phyloP scores from a whole-genome alignment of 2,888 invertebrate species.

The Pheosia gnoma region DNA sequence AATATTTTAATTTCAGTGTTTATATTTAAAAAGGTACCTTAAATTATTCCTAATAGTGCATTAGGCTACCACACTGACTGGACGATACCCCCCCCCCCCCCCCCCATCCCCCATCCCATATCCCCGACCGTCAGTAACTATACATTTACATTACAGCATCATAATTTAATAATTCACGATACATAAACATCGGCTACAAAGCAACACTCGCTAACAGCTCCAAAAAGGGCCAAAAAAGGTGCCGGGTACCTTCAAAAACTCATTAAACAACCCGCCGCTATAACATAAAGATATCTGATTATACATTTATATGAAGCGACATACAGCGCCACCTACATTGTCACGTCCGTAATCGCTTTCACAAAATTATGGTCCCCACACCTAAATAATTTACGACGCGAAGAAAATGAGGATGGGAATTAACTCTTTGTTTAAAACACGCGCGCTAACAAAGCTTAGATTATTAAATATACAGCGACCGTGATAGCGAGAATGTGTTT shows the following conservation, averaged over 20 bases:
- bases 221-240: slow-evolving; percentile 9
- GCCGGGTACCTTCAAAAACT: slow-evolving; percentile 28
- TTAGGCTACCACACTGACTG: too few species aligned
- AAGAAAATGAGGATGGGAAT: slow-evolving; percentile 42
- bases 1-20: too few species aligned
- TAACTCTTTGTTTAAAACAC: slow-evolving; percentile 56
- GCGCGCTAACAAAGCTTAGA: slow-evolving; percentile 46
- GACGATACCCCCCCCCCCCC: too few species aligned
- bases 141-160: neutral
- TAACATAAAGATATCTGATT: slow-evolving; percentile 34
- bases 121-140: neutral
- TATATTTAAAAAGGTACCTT: too few species aligned
- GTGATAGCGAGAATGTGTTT: slow-evolving; percentile 53
- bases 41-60: too few species aligned
- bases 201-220: neutral
- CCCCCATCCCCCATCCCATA: neutral
- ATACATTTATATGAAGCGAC: slow-evolving; percentile 34
- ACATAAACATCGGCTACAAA: neutral
- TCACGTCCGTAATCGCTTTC: slow-evolving; percentile 37
- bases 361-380: slow-evolving; percentile 40
- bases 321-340: slow-evolving; percentile 18
- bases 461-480: slow-evolving; percentile 57
- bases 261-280: slow-evolving; percentile 20
- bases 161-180: slow-evolving; percentile 1
- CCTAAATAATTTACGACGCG: slow-evolving; percentile 39